phyloP scores from a whole-genome alignment of 2,888 invertebrate genomes.

The Petrophora chlorosata region DNA sequence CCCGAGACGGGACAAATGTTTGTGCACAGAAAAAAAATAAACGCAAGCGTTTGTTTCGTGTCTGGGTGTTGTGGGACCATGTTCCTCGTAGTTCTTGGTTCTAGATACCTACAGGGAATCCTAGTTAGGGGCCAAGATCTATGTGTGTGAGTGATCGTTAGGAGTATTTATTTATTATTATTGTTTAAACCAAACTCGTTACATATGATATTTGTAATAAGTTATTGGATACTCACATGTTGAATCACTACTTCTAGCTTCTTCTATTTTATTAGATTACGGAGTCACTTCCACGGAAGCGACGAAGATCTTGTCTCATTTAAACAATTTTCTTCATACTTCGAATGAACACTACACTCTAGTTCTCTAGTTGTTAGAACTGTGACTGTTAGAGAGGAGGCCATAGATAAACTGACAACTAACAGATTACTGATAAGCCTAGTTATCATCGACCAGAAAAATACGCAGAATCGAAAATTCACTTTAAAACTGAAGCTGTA shows the following conservation, averaged over 20 bases:
- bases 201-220: too few species aligned
- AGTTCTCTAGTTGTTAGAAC: constrained; percentile 13
- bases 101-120: too few species aligned
- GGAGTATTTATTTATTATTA: too few species aligned
- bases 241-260: background rate
- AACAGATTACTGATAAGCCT: constrained; percentile 34
- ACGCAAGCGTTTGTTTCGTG: too few species aligned
- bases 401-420: constrained; percentile 43
- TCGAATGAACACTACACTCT: constrained; percentile 5
- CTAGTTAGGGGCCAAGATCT: too few species aligned
- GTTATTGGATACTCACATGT: constrained; percentile 5
- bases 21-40: too few species aligned
- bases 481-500: constrained; percentile 26
- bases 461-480: constrained; percentile 15
- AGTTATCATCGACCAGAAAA: constrained; percentile 27
- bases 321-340: constrained; percentile 24
- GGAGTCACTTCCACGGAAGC: constrained; percentile 19
- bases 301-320: constrained; percentile 15
- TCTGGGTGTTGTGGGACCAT: too few species aligned
- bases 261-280: background rate
- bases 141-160: too few species aligned
- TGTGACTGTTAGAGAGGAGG: constrained; percentile 24
- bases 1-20: too few species aligned
- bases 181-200: too few species aligned
- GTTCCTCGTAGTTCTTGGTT: too few species aligned